Percentiles rank a stretch among this genome's conserved stretches.
Evolutionary conservation across 2,888 invertebrate genomes (phyloP).

Genomic region (Drosophila ochracea): DNA sequence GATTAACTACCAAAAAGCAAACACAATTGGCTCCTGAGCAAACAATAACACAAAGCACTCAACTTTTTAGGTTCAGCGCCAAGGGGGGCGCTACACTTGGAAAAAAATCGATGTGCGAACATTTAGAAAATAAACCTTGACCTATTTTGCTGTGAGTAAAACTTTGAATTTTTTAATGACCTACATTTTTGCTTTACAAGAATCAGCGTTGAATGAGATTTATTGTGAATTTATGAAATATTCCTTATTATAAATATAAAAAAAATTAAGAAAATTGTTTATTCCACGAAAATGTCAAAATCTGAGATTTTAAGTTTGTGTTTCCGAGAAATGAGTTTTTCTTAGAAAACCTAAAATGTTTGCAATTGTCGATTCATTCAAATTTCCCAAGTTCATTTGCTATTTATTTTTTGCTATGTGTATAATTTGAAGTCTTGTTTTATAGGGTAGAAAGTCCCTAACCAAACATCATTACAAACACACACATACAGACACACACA

Average conservation of each 20-base stretch:
- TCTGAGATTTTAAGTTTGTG: not conserved
- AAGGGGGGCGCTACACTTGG: not conserved
- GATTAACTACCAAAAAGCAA: constrained; percentile 78
- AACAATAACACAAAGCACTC: constrained; percentile 77
- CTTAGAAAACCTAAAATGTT: not conserved
- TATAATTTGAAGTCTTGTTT: constrained; percentile 29
- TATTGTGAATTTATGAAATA: not conserved
- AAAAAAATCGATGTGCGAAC: not conserved
- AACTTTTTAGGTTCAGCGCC: constrained; percentile 33
- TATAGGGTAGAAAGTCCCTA: constrained; percentile 40
- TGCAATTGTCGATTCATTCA: not conserved
- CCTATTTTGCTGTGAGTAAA: not conserved
- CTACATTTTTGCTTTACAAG: too few relatives aligned
- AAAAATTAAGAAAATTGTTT: not conserved
- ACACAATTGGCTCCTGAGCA: constrained; percentile 73
- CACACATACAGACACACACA: constrained; percentile 26
- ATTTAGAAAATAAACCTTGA: not conserved
- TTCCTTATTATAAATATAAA: not conserved
- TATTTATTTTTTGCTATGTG: not conserved
- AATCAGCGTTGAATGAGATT: not conserved
- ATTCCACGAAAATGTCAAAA: too few relatives aligned
- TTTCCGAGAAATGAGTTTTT: too few relatives aligned
- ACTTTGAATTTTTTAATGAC: too few relatives aligned
- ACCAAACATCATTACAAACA: constrained; percentile 64
- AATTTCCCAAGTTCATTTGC: not conserved